Base-by-base conservation (phyloP, 2,888 invertebrate genomes). In the Stegana nigrithorax region DNA sequence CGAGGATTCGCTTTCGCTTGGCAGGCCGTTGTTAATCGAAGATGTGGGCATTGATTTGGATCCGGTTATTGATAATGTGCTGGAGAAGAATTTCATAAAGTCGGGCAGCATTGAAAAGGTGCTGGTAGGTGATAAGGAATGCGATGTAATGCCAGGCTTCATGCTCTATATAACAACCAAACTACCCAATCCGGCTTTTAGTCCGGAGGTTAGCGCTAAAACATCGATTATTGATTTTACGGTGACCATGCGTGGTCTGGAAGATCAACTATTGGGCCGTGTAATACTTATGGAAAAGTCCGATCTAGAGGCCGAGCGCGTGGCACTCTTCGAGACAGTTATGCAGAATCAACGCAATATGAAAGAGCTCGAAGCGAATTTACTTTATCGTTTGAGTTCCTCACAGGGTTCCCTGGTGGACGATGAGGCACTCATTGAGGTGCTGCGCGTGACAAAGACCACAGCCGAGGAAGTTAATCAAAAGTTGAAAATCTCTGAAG, bases 211-310 rank as follows among this genome's bases (percentile, higher is more conserved):
- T 69, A 95, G 96, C 78, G 97, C 98, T 0, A 96, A 96, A 84
- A 97, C 97, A 0, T 95, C 97, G 0, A 96, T 98, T 60, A 97
- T 98, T 73, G 97, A 98, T 84, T 98, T 98, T 81, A 98, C 98
- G 1, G 98, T 98, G 1, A 98, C 98, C 2, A 96, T 96, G 93
- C 91, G 94, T 80, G 97, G 98, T 8, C 86, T 98, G 26, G 98
- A 98, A 86, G 98, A 98, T 86, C 98, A 98, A 82, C 86, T 98
- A 4, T 86, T 98, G 25, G 97, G 95, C 2, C 88, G 97, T 67
- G 97, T 98, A 0, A 98, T 98, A 80, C 86, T 96, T 17, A 97
- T 96, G 92, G 98, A 98, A 84, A 97, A 97, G 86, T 92, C 95
- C 1, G 98, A 98, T 81, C 87, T 98, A 65, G 98, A 98, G 86